phyloP scores from a whole-genome alignment of 2,888 invertebrate genomes.

The Temnothorax ravouxi region DNA sequence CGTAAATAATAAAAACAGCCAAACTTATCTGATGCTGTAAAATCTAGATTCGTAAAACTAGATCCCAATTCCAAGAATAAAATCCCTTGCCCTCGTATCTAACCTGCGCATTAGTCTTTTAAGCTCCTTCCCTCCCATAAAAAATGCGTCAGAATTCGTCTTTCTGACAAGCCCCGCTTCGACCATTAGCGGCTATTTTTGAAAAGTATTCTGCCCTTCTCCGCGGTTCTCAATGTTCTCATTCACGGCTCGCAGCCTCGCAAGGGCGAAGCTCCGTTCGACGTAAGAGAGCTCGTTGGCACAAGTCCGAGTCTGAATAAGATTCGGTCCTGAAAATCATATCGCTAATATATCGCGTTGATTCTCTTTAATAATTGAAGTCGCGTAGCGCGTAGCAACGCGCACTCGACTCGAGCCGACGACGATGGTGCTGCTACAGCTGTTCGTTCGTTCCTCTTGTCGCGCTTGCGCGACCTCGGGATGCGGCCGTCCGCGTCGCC shows the following conservation, averaged over 20 bases:
- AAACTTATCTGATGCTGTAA: not conserved
- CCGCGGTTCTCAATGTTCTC: conserved; percentile 1
- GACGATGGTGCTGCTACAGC: conserved; percentile 12
- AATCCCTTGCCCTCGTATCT: not conserved
- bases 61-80: not conserved
- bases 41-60: not conserved
- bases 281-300: no score
- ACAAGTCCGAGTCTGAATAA: not conserved
- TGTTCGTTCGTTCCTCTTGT: conserved; percentile 17
- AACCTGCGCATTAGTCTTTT: not conserved
- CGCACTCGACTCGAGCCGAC: not conserved
- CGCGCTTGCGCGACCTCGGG: conserved; percentile 47
- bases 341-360: not conserved
- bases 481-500: not conserved
- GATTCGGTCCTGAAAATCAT: not conserved
- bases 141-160: not conserved
- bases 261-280: no score
- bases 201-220: not conserved
- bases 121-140: not conserved
- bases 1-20: not conserved
- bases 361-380: not conserved
- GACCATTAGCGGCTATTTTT: not conserved
- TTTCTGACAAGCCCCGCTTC: no score
- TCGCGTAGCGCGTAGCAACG: not conserved
- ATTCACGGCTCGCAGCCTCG: not conserved